These are phyloP conservation scores for Sinella curviseta DNA, from an alignment of 1,140 invertebrate genomes.

Conservation along the genomic window DNA sequence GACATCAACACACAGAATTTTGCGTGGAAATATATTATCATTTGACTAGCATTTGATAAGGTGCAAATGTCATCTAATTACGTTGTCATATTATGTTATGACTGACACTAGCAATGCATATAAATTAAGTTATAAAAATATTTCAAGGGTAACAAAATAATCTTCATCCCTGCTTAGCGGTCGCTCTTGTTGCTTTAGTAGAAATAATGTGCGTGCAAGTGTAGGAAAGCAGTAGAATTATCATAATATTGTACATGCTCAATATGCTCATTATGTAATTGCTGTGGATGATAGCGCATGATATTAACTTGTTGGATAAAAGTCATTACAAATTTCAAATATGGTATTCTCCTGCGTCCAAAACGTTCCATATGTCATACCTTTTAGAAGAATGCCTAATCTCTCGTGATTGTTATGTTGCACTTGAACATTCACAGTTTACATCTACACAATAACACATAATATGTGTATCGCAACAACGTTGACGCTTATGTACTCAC, in stretches of 20 bases:
- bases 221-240: background rate
- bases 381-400: background rate
- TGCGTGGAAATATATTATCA: background rate
- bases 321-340: constrained; percentile 7
- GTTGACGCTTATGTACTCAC: background rate
- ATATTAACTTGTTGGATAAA: constrained; percentile 17
- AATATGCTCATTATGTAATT: background rate
- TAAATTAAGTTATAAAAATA: constrained; percentile 18
- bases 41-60: background rate
- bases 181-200: background rate
- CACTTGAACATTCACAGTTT: background rate
- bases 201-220: background rate
- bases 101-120: background rate
- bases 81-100: background rate
- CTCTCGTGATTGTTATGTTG: background rate
- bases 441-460: background rate
- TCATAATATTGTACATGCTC: background rate
- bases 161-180: background rate
- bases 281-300: background rate
- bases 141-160: constrained; percentile 15
- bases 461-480: background rate
- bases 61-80: background rate
- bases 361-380: background rate
- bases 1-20: no score
- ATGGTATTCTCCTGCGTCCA: background rate